A percentile compares a stretch with the other conserved stretches of the same genome.
Conservation (phyloP, 2,888 invertebrate species). For the Agriopis aurantiaria region DNA sequence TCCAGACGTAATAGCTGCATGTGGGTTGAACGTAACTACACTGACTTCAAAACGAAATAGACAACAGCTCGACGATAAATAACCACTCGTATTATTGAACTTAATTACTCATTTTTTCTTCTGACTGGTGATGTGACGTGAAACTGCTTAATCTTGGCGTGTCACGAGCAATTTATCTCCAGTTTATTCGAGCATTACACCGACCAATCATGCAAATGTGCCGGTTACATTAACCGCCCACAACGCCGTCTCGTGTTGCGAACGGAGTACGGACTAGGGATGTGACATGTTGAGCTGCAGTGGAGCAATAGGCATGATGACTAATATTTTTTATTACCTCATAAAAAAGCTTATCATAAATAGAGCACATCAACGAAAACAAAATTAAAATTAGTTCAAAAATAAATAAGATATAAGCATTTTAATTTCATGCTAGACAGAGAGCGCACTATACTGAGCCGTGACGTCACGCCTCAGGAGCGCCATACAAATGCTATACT, state of each 20-base stretch:
- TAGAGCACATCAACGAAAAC: too few relatives aligned
- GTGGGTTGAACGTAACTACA: not conserved
- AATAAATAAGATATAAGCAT: too few relatives aligned
- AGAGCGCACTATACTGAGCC: too few relatives aligned
- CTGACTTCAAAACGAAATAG: not conserved
- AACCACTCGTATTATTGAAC: not conserved
- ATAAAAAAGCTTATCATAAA: too few relatives aligned
- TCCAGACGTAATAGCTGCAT: not conserved
- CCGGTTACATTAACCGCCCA: conserved; percentile 45
- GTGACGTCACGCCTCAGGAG: too few relatives aligned
- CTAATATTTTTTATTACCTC: too few relatives aligned
- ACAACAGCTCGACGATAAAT: not conserved
- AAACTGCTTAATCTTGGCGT: conserved; percentile 32
- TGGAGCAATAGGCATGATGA: too few relatives aligned
- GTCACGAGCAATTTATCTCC: conserved; percentile 31
- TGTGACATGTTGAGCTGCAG: conserved; percentile 6
- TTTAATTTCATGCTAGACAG: too few relatives aligned
- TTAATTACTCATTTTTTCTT: conserved; percentile 16
- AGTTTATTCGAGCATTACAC: conserved; percentile 38
- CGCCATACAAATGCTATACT: too few relatives aligned
- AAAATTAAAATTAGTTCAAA: too few relatives aligned
- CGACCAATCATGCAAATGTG: conserved; percentile 44
- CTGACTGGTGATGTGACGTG: conserved; percentile 10
- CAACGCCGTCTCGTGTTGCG: conserved; percentile 32
- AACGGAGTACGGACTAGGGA: not conserved